Evolutionary conservation across 2,113 vertebrate genomes (phyloP).

Genomic region (Sinocyclocheilus rhinocerous): DNA sequence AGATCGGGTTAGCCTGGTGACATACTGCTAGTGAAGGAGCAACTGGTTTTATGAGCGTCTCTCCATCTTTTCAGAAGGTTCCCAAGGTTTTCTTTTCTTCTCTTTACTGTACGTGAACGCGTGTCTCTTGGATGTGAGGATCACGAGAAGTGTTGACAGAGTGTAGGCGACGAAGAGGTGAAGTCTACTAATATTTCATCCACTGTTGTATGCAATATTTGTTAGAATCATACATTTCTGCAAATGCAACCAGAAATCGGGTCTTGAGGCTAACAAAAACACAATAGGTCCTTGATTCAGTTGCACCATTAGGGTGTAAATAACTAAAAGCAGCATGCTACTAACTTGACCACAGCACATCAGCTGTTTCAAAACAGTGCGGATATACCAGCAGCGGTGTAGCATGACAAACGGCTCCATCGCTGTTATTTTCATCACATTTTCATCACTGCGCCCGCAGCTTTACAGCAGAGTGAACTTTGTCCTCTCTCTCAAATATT

Average conservation of each 20-base stretch:
- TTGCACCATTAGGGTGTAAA: neutral
- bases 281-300: neutral
- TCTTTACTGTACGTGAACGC: no score
- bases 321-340: neutral
- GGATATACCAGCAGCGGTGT: neutral
- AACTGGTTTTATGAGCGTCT: neutral
- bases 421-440: neutral
- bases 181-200: neutral
- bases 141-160: constrained; percentile 14
- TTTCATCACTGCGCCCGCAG: neutral
- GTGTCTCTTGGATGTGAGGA: neutral
- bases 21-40: neutral
- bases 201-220: neutral
- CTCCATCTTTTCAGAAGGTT: constrained; percentile 23
- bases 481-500: neutral
- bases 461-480: neutral
- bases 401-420: neutral
- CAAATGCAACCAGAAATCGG: neutral
- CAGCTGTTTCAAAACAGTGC: neutral
- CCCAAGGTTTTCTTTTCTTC: constrained; percentile 14
- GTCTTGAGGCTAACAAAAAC: neutral
- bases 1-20: neutral
- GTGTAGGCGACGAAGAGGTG: neutral
- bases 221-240: neutral
- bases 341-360: neutral